These are phyloP conservation scores for Dryocosmus kuriphilus DNA, from an alignment of 2,888 invertebrate species.

Conservation along the genomic window DNA sequence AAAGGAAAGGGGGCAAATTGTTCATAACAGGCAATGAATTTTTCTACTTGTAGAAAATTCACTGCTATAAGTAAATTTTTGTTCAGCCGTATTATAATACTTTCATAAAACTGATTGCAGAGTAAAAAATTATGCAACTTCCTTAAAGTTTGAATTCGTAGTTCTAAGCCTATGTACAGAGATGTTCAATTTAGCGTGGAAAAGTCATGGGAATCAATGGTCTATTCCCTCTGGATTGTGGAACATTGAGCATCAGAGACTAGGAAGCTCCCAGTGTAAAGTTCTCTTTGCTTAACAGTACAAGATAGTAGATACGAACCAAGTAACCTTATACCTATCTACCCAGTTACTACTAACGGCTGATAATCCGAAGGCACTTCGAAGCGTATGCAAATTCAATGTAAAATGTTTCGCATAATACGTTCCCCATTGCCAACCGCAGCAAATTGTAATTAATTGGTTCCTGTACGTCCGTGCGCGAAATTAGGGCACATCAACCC, in stretches of 20 bases:
- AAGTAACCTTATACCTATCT: constrained; percentile 13
- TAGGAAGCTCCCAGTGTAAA: constrained; percentile 6
- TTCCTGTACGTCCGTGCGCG: constrained; percentile 22
- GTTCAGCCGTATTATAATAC: no score
- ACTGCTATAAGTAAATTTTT: no score
- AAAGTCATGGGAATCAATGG: constrained; percentile 37
- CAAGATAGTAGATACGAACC: constrained; percentile 22
- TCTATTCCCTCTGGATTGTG: constrained; percentile 37
- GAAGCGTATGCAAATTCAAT: constrained; percentile 62
- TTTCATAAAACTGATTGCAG: no score
- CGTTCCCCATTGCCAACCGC: constrained; percentile 23
- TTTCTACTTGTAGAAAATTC: no score
- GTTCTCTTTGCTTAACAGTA: constrained; percentile 27
- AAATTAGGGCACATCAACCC: constrained; percentile 30
- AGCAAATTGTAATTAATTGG: constrained; percentile 37
- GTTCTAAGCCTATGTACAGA: not conserved
- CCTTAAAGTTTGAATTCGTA: no score
- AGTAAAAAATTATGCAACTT: no score
- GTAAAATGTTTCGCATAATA: constrained; percentile 58
- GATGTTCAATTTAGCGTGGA: constrained; percentile 28
- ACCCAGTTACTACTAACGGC: constrained; percentile 54
- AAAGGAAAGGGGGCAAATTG: no score
- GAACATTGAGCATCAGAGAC: constrained; percentile 19
- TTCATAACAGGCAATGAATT: no score
- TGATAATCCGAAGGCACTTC: constrained; percentile 58